These are phyloP conservation scores for Phaethon lepturus DNA, from an alignment of 2,113 vertebrate species.

Conservation along the genomic window DNA sequence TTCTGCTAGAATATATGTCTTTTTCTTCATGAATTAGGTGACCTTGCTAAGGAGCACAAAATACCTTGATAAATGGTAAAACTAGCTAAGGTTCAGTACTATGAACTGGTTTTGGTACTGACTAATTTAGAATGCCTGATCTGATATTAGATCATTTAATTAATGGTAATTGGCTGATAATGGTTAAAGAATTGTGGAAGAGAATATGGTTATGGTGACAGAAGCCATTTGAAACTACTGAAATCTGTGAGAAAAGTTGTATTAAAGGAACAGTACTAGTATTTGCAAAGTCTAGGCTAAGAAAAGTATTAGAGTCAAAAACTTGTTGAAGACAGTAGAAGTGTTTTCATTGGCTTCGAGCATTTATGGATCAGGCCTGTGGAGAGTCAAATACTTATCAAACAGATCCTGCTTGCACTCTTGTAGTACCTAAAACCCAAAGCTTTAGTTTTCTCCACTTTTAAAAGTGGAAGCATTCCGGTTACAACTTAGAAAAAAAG, in stretches of 20 bases:
- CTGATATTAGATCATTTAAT: not conserved
- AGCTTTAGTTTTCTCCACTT: not conserved
- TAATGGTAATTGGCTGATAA: not conserved
- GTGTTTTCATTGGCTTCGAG: not conserved
- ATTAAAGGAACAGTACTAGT: not conserved
- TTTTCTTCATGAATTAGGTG: not conserved
- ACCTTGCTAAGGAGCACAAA: not conserved
- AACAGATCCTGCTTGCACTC: not conserved
- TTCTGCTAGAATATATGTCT: not conserved
- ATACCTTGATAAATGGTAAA: not conserved
- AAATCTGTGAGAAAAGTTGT: not conserved
- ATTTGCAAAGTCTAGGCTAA: not conserved
- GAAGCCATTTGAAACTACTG: not conserved
- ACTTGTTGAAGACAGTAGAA: not conserved
- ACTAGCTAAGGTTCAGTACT: not conserved
- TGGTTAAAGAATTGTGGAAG: not conserved
- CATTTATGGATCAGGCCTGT: not conserved
- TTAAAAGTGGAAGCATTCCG: not conserved
- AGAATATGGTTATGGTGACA: not conserved
- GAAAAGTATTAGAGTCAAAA: not conserved
- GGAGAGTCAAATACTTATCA: not conserved
- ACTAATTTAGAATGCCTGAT: not conserved
- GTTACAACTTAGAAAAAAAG: not conserved
- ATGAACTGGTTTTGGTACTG: not conserved
- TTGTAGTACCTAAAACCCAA: not conserved